Evolutionary conservation across 2,113 vertebrate genomes (phyloP), one percentile per base, ranked within the genome.

Genomic region (Pterocles gutturalis): DNA sequence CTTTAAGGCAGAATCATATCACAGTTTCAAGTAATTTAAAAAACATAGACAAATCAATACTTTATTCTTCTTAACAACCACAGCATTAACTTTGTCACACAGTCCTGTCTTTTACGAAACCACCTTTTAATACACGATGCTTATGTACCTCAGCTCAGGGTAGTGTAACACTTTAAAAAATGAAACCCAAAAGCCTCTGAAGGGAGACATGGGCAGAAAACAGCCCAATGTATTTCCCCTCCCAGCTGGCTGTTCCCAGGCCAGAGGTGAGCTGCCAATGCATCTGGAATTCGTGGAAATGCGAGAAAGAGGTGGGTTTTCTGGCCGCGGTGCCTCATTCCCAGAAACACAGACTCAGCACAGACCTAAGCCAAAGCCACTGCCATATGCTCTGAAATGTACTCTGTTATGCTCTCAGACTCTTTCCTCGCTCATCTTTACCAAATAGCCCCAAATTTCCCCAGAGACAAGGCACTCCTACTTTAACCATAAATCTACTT

Each of bases 1-100:
- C 88, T 97, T 70, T 92, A 72, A 97, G 90, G 89, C 75, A 86
- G 93, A 97, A 83, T 84, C 76, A 38, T 90, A 97, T 72, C 93
- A 60, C 2, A 3, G 66, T 86, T 96, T 94, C 77, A 80, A 95
- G 92, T 71, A 14, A 62, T 95, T 84, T 95, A 24, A 58, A 53
- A 96, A 90, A 81, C 66, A 48, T 0, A 89, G 80, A 49, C 62
- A 77, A 75, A 96, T 90, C 82, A 78, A 75, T 55, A 69, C 51
- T 87, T 96, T 73, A 60, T 85, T 89, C 76, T 67, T n/a, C 64
- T 62, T 70, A 87, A 71, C 69, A 82, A 54, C 36, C 17, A 17
- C 2, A 1, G 34, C 43, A 75, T 86, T 91, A 86, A 60, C 57
- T 92, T 87, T 85, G 89, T 91, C 93, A 90, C 62, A 69, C 36